Conservation (phyloP, 2,797 vertebrate genomes). For the Lates japonicus region DNA sequence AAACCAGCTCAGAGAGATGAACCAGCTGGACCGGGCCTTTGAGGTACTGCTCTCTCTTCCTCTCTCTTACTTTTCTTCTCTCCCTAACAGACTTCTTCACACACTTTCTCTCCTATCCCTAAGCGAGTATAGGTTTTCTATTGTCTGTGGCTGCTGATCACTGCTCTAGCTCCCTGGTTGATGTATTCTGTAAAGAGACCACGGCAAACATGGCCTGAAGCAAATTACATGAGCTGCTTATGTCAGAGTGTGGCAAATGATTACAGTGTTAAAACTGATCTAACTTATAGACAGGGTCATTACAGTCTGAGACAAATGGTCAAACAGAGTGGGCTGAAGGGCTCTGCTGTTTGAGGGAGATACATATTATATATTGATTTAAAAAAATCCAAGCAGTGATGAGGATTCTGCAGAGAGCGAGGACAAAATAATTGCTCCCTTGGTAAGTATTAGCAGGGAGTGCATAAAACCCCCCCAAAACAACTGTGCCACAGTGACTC, state of each 20-base stretch:
- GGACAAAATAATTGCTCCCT: no score
- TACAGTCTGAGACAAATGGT: no score
- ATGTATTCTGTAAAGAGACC: not conserved
- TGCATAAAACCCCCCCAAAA: no score
- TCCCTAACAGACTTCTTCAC: not conserved
- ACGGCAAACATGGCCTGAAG: not conserved
- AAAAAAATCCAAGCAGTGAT: no score
- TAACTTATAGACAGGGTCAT: no score
- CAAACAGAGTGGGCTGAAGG: no score
- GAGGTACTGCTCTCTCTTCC: constrained; percentile 80
- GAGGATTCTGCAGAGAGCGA: no score
- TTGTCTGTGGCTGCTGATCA: not conserved
- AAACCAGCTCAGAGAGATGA: constrained; percentile 96
- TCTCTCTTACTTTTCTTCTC: not conserved
- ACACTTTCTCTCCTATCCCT: not conserved
- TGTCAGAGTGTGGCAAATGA: not conserved
- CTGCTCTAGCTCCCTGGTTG: not conserved
- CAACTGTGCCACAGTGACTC: no score
- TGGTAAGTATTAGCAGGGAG: no score
- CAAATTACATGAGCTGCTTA: not conserved
- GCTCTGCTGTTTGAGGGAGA: no score
- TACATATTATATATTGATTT: no score
- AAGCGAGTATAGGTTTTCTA: not conserved
- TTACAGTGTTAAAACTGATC: not conserved
- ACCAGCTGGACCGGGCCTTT: constrained; percentile 93